phyloP scores from a whole-genome alignment of 2,113 vertebrate species.

The Peromyscus maniculatus region DNA sequence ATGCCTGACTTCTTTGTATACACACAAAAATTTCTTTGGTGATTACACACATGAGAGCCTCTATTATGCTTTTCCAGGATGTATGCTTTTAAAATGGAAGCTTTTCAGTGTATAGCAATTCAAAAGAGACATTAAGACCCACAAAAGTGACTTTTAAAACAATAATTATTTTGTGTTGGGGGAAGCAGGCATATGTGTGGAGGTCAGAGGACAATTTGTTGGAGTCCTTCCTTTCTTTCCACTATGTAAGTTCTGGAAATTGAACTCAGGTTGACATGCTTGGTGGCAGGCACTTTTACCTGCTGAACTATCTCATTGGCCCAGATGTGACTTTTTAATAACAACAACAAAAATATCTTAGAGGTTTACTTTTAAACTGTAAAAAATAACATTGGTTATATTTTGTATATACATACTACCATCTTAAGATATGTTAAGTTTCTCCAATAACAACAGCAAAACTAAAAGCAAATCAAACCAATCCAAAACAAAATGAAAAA shows the following conservation, averaged over 20 bases:
- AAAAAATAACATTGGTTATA: slow-evolving; percentile 18
- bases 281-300: not conserved
- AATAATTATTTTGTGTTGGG: not conserved
- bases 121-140: not conserved
- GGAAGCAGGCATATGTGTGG: not conserved
- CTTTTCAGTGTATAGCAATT: not conserved
- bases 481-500: too few species aligned
- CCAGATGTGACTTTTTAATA: not conserved
- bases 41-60: not conserved
- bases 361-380: slow-evolving; percentile 33
- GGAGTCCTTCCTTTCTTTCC: not conserved
- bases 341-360: not conserved
- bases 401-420: not conserved
- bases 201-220: not conserved
- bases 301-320: not conserved
- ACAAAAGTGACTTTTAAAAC: not conserved
- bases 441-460: not conserved
- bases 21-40: not conserved
- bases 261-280: not conserved
- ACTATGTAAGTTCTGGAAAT: not conserved
- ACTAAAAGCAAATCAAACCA: not conserved
- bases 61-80: not conserved
- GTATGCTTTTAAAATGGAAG: not conserved
- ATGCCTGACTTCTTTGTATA: not conserved
- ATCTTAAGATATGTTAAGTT: not conserved